These are phyloP conservation scores for Amniataba percoides DNA, from an alignment of 2,797 vertebrate genomes.

Conservation along the genomic window DNA sequence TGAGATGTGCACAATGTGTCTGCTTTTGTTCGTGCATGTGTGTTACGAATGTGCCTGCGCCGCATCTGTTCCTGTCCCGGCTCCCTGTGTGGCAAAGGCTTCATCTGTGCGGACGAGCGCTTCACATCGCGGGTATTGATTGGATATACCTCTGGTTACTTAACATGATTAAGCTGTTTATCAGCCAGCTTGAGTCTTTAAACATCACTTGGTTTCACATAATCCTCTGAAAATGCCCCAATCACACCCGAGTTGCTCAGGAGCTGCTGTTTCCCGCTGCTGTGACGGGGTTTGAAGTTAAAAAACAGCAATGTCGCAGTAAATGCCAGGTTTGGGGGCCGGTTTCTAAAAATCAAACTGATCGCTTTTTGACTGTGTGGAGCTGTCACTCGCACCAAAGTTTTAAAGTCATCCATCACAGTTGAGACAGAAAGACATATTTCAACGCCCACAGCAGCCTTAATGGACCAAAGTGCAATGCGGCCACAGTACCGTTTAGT, in stretches of 20 bases:
- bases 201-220: background rate
- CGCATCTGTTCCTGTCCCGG: slow-evolving; percentile 54
- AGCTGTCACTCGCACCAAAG: background rate
- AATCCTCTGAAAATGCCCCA: background rate
- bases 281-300: background rate
- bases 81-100: slow-evolving; percentile 40
- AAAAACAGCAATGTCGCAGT: background rate
- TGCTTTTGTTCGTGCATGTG: slow-evolving; percentile 42
- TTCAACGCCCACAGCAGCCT: background rate
- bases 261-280: background rate
- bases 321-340: background rate
- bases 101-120: slow-evolving; percentile 7
- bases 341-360: background rate
- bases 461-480: slow-evolving; percentile 18
- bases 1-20: slow-evolving; percentile 40
- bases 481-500: background rate
- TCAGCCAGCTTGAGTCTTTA: background rate
- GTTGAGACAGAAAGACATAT: background rate
- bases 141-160: background rate
- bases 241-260: slow-evolving; percentile 5
- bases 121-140: slow-evolving; percentile 2
- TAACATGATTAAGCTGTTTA: slow-evolving; percentile 3
- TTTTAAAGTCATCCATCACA: slow-evolving; percentile 19
- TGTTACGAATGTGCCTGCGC: slow-evolving; percentile 34
- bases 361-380: background rate